Evolutionary conservation across 2,888 invertebrate genomes (phyloP).

Genomic region (Macrophya alboannulata): DNA sequence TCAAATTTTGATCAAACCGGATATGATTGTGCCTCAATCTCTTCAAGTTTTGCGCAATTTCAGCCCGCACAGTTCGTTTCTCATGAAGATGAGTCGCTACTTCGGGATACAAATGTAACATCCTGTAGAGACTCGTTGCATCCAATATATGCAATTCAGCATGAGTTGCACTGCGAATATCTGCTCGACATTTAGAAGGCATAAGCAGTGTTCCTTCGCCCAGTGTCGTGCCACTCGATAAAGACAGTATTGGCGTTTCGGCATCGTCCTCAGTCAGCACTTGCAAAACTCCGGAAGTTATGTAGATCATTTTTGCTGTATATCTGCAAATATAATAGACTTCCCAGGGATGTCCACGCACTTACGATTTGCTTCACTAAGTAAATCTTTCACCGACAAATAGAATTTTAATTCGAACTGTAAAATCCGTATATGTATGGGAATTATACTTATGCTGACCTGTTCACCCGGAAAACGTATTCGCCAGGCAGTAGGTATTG

Average conservation of each 20-base stretch:
- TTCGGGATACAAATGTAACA: slow-evolving; percentile 27
- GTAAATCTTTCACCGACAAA: background rate
- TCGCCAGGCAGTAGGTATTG: slow-evolving; percentile 48
- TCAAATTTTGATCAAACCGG: background rate
- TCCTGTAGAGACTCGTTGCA: slow-evolving; percentile 41
- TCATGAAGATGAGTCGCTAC: slow-evolving; percentile 40
- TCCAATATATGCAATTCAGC: slow-evolving; percentile 40
- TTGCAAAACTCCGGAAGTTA: slow-evolving; percentile 66
- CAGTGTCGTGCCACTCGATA: slow-evolving; percentile 65
- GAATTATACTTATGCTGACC: slow-evolving; percentile 9
- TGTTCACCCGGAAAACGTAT: slow-evolving; percentile 42
- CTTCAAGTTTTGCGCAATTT: slow-evolving; percentile 6
- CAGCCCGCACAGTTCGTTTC: background rate
- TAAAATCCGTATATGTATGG: background rate
- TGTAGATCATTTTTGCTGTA: slow-evolving; percentile 65
- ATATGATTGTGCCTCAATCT: background rate
- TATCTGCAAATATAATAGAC: slow-evolving; percentile 60
- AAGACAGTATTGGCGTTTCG: slow-evolving; percentile 66
- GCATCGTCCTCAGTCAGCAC: slow-evolving; percentile 67
- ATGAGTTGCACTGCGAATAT: slow-evolving; percentile 49
- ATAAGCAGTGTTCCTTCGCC: slow-evolving; percentile 65
- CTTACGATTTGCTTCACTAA: background rate
- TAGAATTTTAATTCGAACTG: too few relatives aligned
- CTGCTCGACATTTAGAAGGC: slow-evolving; percentile 38
- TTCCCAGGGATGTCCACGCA: background rate